Conservation (phyloP, 2,113 vertebrate species). For the Benitochromis conjunctus region DNA sequence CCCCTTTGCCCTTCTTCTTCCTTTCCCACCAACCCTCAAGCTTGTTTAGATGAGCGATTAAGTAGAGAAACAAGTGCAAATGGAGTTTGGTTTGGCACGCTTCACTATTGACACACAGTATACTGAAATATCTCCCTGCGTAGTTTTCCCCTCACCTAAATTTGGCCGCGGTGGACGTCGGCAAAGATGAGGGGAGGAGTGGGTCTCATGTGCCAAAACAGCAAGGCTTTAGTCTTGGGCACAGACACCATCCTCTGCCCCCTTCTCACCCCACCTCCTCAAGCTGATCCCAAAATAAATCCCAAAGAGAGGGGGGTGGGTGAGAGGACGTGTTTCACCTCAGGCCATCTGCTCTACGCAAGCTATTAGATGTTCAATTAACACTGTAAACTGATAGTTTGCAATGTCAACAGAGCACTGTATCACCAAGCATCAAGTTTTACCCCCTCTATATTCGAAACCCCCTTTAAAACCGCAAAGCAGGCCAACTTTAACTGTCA, state of each 20-base stretch:
- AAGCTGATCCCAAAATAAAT: constrained; percentile 64
- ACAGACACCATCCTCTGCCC: constrained; percentile 26
- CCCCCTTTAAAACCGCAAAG: constrained; percentile 17
- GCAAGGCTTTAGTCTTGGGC: constrained; percentile 56
- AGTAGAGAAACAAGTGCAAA: constrained; percentile 75
- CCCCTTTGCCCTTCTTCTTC: constrained; percentile 49
- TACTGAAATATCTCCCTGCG: constrained; percentile 66
- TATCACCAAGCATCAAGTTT: constrained; percentile 26
- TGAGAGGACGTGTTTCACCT: constrained; percentile 44
- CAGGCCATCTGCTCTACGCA: constrained; percentile 43
- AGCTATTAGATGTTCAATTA: constrained; percentile 66
- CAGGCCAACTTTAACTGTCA: constrained; percentile 19
- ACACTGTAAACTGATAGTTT: constrained; percentile 57
- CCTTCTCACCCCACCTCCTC: constrained; percentile 37
- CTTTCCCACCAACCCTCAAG: constrained; percentile 64
- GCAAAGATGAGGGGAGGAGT: constrained; percentile 55
- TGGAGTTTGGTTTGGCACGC: constrained; percentile 68
- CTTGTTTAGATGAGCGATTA: constrained; percentile 78
- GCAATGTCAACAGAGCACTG: constrained; percentile 43
- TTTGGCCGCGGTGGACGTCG: constrained; percentile 56
- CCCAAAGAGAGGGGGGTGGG: constrained; percentile 28
- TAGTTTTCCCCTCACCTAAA: constrained; percentile 64
- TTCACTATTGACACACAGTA: constrained; percentile 68
- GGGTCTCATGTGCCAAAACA: constrained; percentile 50
- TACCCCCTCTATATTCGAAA: not conserved